These are phyloP conservation scores for Neodiprion virginianus DNA, from an alignment of 1,140 invertebrate species.

Conservation along the genomic window DNA sequence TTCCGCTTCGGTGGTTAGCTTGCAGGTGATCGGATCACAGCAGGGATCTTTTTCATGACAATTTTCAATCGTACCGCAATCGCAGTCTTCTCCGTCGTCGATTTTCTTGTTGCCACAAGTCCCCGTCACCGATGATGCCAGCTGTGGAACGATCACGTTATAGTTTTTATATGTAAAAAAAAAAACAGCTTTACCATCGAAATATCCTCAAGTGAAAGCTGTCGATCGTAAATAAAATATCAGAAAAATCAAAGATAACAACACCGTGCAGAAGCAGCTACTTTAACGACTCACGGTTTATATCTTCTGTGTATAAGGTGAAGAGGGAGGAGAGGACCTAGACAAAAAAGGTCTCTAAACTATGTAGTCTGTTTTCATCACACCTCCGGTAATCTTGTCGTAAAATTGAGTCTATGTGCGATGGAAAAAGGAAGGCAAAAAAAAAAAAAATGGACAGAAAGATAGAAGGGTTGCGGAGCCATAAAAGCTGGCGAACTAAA, in stretches of 20 bases:
- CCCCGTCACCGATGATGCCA: conserved; percentile 67
- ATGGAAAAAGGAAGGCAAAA: too few species aligned
- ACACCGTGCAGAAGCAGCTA: too few species aligned
- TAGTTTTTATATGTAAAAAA: neutral
- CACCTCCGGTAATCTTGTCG: too few species aligned
- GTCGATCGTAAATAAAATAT: too few species aligned
- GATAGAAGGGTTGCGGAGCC: neutral
- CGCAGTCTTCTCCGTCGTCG: conserved; percentile 96
- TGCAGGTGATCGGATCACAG: conserved; percentile 95
- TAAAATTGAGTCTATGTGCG: too few species aligned
- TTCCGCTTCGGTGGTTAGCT: conserved; percentile 87
- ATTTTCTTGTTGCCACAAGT: conserved; percentile 92
- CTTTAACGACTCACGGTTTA: too few species aligned
- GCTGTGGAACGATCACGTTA: conserved; percentile 45
- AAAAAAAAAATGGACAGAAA: neutral
- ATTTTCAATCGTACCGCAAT: conserved; percentile 86
- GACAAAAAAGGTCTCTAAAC: too few species aligned
- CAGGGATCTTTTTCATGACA: conserved; percentile 88
- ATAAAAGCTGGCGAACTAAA: neutral
- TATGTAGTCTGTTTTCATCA: too few species aligned
- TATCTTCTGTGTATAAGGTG: too few species aligned
- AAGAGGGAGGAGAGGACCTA: too few species aligned
- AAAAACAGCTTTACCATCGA: neutral
- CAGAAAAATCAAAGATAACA: too few species aligned
- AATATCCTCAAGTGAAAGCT: too few species aligned